Evolutionary conservation across 2,797 vertebrate species (phyloP).

Genomic region (Sus cebifrons): DNA sequence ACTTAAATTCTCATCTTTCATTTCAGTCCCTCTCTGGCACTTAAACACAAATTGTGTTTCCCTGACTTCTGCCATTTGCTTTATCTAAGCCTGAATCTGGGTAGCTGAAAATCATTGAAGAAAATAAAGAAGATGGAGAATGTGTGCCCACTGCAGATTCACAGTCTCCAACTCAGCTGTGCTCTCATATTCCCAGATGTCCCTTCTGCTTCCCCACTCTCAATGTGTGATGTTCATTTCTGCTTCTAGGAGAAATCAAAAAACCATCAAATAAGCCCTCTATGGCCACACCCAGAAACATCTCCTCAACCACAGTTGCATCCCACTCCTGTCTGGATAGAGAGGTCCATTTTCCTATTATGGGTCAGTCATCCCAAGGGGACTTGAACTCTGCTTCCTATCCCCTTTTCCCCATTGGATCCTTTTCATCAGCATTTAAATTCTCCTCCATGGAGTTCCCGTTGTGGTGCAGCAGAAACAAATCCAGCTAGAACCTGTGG

Average conservation of each 20-base stretch:
- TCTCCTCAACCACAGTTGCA: rapidly evolving
- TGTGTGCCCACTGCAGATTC: background rate
- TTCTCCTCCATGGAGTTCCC: too few species aligned
- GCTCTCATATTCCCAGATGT: rapidly evolving
- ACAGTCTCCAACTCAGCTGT: background rate
- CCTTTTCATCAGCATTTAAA: background rate
- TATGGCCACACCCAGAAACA: background rate
- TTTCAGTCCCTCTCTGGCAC: background rate
- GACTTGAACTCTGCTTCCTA: background rate
- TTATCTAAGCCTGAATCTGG: background rate
- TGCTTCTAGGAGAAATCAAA: background rate
- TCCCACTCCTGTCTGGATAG: too few species aligned
- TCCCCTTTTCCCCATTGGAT: background rate
- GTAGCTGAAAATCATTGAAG: background rate
- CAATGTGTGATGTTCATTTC: background rate
- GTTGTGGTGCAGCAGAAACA: too few species aligned
- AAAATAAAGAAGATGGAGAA: background rate
- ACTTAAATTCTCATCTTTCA: background rate
- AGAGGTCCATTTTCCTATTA: background rate
- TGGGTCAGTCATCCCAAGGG: background rate
- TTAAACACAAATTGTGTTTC: background rate
- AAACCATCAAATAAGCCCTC: background rate
- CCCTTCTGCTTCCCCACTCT: background rate
- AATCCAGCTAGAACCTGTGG: too few species aligned
- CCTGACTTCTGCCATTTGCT: background rate